phyloP scores from a whole-genome alignment of 2,113 vertebrate genomes.

The Hipposideros armiger region DNA sequence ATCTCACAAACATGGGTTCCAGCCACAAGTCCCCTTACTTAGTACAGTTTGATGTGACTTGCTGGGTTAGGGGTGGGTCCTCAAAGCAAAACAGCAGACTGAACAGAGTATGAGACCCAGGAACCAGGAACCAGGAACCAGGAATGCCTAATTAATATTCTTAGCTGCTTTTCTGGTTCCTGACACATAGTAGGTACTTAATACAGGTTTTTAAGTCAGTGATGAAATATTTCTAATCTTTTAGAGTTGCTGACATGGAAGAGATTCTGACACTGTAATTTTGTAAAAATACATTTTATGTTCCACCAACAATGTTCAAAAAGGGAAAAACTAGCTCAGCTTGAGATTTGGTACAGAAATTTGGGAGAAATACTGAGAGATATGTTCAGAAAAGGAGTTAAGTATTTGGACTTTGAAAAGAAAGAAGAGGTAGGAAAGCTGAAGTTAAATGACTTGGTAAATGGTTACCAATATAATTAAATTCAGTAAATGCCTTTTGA shows the following conservation, averaged over 20 bases:
- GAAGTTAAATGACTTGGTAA: slow-evolving; percentile 10
- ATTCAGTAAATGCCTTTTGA: slow-evolving; percentile 25
- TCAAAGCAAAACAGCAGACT: neutral
- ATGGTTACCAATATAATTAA: neutral
- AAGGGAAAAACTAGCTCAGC: neutral
- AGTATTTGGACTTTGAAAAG: neutral
- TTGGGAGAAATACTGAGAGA: neutral
- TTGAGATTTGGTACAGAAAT: neutral
- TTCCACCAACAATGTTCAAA: neutral
- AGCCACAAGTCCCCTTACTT: neutral
- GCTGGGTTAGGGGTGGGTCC: neutral
- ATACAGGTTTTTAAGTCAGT: neutral
- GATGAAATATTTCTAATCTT: slow-evolving; percentile 19
- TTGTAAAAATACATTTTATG: neutral
- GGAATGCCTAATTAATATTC: neutral
- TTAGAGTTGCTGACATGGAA: neutral
- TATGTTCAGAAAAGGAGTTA: neutral
- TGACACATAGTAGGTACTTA: neutral
- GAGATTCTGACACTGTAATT: neutral
- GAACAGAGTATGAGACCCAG: neutral
- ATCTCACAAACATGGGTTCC: neutral
- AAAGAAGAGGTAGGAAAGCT: neutral
- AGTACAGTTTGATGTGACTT: neutral
- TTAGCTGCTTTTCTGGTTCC: neutral
- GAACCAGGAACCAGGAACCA: neutral